phyloP scores from a whole-genome alignment of 2,113 vertebrate genomes.

The Mastomys coucha region DNA sequence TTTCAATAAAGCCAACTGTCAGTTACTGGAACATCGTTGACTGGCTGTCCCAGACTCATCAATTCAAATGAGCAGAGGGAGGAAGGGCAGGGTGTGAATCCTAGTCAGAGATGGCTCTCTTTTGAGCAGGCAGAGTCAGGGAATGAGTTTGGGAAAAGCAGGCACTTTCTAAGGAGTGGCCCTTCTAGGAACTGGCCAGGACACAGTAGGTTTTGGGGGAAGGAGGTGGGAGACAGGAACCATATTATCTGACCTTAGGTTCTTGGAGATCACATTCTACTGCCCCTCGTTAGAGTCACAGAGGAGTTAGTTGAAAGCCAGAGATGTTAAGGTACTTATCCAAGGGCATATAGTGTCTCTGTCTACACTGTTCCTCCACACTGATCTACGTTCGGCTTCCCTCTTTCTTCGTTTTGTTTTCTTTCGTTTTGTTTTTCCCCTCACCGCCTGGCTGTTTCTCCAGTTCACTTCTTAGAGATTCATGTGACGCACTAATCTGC shows the following conservation, averaged over 20 bases:
- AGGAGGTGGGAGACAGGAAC: background rate
- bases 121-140: slow-evolving; percentile 32
- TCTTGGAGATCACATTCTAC: background rate
- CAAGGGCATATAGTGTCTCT: background rate
- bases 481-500: background rate
- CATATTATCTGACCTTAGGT: background rate
- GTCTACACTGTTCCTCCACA: background rate
- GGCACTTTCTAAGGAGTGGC: slow-evolving; percentile 30
- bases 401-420: too few relatives aligned
- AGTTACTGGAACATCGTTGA: slow-evolving; percentile 53
- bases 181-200: background rate
- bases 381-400: background rate
- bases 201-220: background rate
- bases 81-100: slow-evolving; percentile 57
- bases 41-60: slow-evolving; percentile 60
- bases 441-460: background rate
- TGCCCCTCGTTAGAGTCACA: background rate
- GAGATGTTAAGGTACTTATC: slow-evolving; percentile 1
- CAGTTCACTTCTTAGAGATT: background rate
- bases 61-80: slow-evolving; percentile 66
- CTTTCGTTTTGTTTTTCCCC: too few relatives aligned
- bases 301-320: slow-evolving; percentile 27
- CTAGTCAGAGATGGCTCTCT: slow-evolving; percentile 35
- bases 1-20: slow-evolving; percentile 78
- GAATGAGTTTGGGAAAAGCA: slow-evolving; percentile 11